Evolutionary conservation across 2,113 vertebrate species (phyloP).

Genomic region (Pithys albifrons): DNA sequence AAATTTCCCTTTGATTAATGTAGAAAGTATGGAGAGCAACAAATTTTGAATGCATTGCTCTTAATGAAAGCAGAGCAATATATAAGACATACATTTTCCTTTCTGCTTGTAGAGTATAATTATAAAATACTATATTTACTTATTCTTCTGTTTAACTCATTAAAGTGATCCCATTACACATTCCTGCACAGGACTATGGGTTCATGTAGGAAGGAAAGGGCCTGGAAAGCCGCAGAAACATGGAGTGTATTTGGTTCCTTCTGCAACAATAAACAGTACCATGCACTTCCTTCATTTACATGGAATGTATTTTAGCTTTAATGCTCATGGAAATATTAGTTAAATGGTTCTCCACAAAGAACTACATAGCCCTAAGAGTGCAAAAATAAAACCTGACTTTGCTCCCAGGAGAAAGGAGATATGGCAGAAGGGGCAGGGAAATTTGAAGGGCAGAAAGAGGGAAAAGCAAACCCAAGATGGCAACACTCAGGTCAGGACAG

Average conservation of each 20-base stretch:
- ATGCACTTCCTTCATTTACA: not conserved
- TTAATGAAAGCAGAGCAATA: conserved; percentile 58
- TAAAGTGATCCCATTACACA: conserved; percentile 26
- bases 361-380: not conserved
- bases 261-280: not conserved
- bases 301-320: not conserved
- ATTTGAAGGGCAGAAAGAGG: not conserved
- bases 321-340: conserved; percentile 34
- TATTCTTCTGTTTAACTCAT: conserved; percentile 19
- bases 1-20: conserved; percentile 27
- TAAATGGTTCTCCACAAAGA: not conserved
- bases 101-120: conserved; percentile 5
- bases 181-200: not conserved
- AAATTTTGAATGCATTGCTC: conserved; percentile 32
- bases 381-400: not conserved
- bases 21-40: conserved; percentile 57
- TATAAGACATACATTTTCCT: conserved; percentile 18
- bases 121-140: not conserved
- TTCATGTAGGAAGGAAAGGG: not conserved
- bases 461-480: not conserved
- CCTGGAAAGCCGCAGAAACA: not conserved
- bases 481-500: fast-evolving
- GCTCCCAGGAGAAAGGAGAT: not conserved
- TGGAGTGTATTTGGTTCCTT: not conserved
- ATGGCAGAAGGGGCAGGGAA: not conserved